Evolutionary conservation across 2,888 invertebrate species (phyloP), one percentile per base, ranked within the genome.

Genomic region (Lithophane leautieri): DNA sequence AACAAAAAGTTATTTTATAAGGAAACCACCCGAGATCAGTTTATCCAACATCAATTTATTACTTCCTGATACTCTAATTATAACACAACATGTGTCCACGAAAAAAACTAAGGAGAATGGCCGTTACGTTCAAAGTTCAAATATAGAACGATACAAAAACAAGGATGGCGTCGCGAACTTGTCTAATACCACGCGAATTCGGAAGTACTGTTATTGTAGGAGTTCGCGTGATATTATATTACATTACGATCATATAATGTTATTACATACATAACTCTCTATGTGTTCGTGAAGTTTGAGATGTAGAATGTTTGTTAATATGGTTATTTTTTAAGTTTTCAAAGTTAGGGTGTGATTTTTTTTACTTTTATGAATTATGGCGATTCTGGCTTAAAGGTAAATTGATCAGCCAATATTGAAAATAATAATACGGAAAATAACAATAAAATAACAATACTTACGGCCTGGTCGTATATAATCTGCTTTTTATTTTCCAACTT

Each of bases 131-230:
- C 28, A 71, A 71, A 70, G 71, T 69, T 70, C 56, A 42, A 54
- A 79, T 61, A 62, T 44, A 81, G 62, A 52, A 77, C 58, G 19
- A 50, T 34, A 22, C 40, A 66, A 66, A 68, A 58, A 79, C 73
- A 83, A 78, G 42, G 12, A 73, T 79, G 69, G 79, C 60, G 44
- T 28, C 54, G 14, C 8, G 22, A 81, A 83, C 73, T 81, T 83
- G 42, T 79, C 25, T 70, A 58, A 81, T 83, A 73, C 47, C 61
- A 56, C 34, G 73, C n/a, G 61, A 70, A 70, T 70, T 79, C 61
- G 69, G 66, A 81, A 81, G 73, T 58, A 58, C 44, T 72, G 56
- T 69, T 83, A 74, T 50, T 61, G 69, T 61, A 19, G 1, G 73
- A 83, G 69, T 83, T 81, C 7, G 25, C 6, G 54, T 42, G 22